Percentiles rank a stretch among this genome's conserved stretches.
These are phyloP conservation scores for Tichodroma muraria DNA, from an alignment of 2,113 vertebrate species.

Conservation along the genomic window DNA sequence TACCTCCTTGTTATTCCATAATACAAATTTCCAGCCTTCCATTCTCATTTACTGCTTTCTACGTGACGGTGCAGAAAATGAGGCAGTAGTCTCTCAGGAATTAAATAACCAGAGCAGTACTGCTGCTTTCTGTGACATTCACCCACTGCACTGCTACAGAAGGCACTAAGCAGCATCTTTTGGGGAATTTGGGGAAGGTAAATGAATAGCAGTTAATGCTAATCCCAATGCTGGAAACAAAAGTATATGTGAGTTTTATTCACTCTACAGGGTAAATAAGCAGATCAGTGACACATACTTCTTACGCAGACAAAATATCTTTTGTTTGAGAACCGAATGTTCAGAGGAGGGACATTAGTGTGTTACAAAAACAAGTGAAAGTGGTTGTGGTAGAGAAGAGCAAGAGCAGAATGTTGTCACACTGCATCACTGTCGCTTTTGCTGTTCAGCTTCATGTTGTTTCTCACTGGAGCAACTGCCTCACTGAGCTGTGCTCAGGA, in stretches of 20 bases:
- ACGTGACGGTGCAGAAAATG: neutral
- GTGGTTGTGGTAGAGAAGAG: neutral
- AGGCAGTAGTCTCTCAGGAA: neutral
- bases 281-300: neutral
- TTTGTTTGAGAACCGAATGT: neutral
- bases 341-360: neutral
- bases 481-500: neutral
- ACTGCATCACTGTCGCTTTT: neutral
- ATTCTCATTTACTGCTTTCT: neutral
- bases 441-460: neutral
- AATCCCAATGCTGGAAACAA: neutral
- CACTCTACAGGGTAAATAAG: neutral
- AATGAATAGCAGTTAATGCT: neutral
- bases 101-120: neutral
- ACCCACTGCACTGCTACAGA: neutral
- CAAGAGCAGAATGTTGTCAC: neutral
- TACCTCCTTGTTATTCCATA: neutral
- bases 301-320: neutral
- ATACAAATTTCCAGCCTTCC: neutral
- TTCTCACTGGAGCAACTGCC: accelerated
- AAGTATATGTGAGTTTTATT: neutral
- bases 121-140: neutral
- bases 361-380: neutral
- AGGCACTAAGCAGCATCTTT: neutral
- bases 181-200: neutral